Conservation (phyloP, 64 coral and sea anemone species). For the Porites australiensis region DNA sequence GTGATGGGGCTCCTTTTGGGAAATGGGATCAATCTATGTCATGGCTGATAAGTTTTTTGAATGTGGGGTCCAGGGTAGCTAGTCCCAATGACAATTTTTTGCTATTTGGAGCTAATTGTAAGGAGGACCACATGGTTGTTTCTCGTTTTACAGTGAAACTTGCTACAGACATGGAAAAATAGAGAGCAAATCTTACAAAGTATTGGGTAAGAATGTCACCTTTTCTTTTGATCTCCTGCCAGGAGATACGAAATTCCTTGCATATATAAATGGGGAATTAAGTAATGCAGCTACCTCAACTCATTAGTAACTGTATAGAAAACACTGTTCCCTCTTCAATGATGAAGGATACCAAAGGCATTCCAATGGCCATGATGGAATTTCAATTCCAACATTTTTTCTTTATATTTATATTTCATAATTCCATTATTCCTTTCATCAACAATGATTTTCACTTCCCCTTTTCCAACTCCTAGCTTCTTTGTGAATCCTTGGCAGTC, state of each 20-base stretch:
- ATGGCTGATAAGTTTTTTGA: slow-evolving; percentile 61
- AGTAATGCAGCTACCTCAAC: slow-evolving; percentile 38
- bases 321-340: too few relatives aligned
- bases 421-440: too few relatives aligned
- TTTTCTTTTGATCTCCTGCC: slow-evolving; percentile 52
- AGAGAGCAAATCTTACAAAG: slow-evolving; percentile 13
- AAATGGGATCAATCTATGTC: slow-evolving; percentile 39
- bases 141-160: slow-evolving; percentile 17
- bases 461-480: too few relatives aligned
- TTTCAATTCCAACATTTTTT: too few relatives aligned
- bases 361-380: too few relatives aligned
- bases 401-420: too few relatives aligned
- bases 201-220: slow-evolving; percentile 31
- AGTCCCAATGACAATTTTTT: too few relatives aligned
- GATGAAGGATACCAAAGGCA: too few relatives aligned
- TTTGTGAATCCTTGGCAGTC: too few relatives aligned
- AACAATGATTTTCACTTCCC: too few relatives aligned
- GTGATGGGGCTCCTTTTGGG: slow-evolving; percentile 49
- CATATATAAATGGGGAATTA: slow-evolving; percentile 59
- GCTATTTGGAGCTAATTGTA: slow-evolving; percentile 39
- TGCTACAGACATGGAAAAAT: neutral
- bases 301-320: too few relatives aligned
- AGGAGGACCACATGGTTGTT: slow-evolving; percentile 11
- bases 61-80: slow-evolving; percentile 32
- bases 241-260: slow-evolving; percentile 66